These are phyloP conservation scores for Leptoteleia sp. DNA, from an alignment of 1,140 invertebrate genomes.

Conservation along the genomic window DNA sequence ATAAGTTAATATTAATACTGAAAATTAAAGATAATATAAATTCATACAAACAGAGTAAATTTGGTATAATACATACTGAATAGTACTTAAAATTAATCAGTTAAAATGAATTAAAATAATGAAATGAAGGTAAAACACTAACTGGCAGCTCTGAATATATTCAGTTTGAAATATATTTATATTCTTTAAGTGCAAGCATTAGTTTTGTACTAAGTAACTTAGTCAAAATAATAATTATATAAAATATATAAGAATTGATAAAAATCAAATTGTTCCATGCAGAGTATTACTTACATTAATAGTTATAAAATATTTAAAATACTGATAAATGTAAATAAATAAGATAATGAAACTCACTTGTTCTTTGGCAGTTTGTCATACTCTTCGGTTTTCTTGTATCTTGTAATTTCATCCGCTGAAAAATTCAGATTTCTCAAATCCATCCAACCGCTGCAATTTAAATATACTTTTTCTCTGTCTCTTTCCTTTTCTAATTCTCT, in stretches of 20 bases:
- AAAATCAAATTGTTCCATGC: conserved; percentile 1
- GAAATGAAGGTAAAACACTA: conserved; percentile 14
- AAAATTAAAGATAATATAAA: too few relatives aligned
- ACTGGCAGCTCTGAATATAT: conserved; percentile 47
- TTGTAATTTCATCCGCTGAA: conserved; percentile 69
- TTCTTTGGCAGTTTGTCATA: conserved; percentile 64
- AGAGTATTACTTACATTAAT: background rate
- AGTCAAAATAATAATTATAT: conserved; percentile 17
- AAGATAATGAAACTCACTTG: conserved; percentile 58
- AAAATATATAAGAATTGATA: conserved; percentile 16
- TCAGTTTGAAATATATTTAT: background rate
- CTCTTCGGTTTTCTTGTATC: conserved; percentile 66
- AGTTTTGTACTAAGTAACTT: background rate
- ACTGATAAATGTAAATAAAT: conserved; percentile 1
- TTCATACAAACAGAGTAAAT: too few relatives aligned
- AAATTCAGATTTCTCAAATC: conserved; percentile 72
- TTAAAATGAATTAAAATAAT: conserved; percentile 7
- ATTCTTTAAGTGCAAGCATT: background rate
- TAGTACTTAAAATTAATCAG: too few relatives aligned
- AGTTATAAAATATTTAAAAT: background rate
- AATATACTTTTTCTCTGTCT: conserved; percentile 69
- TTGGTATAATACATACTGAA: too few relatives aligned
- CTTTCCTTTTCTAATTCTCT: conserved; percentile 54
- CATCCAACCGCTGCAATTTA: conserved; percentile 70
- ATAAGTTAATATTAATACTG: too few relatives aligned